Evolutionary conservation across 2,888 invertebrate species (phyloP).

Genomic region (Diarsia dahlii): DNA sequence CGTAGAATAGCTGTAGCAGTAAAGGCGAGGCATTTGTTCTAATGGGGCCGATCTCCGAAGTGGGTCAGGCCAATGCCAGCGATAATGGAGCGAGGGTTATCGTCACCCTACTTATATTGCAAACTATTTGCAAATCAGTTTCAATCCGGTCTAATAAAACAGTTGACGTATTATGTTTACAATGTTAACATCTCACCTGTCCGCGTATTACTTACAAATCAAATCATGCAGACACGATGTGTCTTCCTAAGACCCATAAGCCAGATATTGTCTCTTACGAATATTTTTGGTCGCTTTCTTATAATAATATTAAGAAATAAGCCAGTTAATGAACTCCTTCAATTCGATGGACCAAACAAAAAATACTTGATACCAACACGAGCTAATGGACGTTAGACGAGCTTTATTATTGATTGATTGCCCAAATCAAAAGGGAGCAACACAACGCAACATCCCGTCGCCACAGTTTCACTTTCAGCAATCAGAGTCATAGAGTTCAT

Average conservation of each 20-base stretch:
- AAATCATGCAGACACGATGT: not conserved
- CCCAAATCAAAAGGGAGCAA: conserved; percentile 50
- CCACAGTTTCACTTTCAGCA: conserved; percentile 46
- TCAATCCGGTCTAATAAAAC: conserved; percentile 58
- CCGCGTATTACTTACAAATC: conserved; percentile 2
- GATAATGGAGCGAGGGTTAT: conserved; percentile 73
- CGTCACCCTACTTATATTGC: conserved; percentile 61
- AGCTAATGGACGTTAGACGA: conserved; percentile 3
- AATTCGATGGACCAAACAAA: conserved; percentile 1
- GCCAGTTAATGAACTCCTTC: not conserved
- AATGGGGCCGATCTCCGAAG: conserved; percentile 78
- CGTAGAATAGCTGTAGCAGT: conserved; percentile 55
- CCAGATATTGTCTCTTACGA: too few relatives aligned
- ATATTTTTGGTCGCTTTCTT: too few relatives aligned
- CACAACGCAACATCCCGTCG: conserved; percentile 43
- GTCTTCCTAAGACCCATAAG: too few relatives aligned
- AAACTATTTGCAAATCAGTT: conserved; percentile 68
- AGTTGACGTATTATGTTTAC: conserved; percentile 13
- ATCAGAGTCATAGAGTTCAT: conserved; percentile 47
- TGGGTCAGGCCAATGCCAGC: conserved; percentile 84
- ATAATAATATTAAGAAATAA: too few relatives aligned
- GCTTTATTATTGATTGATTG: conserved; percentile 42
- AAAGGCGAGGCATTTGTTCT: conserved; percentile 75
- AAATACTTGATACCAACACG: conserved; percentile 1
- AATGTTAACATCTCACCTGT: conserved; percentile 6